These are phyloP conservation scores for Erannis defoliaria DNA, from an alignment of 2,888 invertebrate species.

Conservation along the genomic window DNA sequence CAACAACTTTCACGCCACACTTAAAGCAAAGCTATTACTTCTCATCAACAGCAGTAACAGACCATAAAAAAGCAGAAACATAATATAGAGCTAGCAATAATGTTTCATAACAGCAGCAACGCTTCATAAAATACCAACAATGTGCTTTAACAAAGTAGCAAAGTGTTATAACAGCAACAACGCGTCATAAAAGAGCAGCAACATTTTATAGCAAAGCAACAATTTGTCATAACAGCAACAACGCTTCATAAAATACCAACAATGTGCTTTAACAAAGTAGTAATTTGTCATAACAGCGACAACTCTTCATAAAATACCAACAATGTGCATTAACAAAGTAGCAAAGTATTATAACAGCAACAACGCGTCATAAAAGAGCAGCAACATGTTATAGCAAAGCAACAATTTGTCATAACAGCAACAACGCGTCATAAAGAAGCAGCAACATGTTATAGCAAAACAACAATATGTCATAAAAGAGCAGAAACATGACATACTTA, in stretches of 20 bases:
- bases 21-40: too few relatives aligned
- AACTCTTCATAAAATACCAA: too few relatives aligned
- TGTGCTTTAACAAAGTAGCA: too few relatives aligned
- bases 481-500: neutral
- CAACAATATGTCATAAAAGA: neutral
- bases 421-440: neutral
- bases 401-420: neutral
- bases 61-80: too few relatives aligned
- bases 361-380: neutral
- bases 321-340: too few relatives aligned
- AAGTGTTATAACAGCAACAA: neutral
- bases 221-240: neutral
- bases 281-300: neutral
- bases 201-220: neutral
- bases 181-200: neutral
- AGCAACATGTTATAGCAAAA: neutral
- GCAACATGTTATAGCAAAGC: neutral
- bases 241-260: neutral
- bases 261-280: neutral
- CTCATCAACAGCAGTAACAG: too few relatives aligned
- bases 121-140: neutral
- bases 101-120: conserved; percentile 9
- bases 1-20: too few relatives aligned
- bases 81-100: too few relatives aligned
- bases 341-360: neutral